These are phyloP conservation scores for Lytechinus variegatus DNA, from an alignment of 35 echinoderm and acorn worm genomes.

Conservation along the genomic window DNA sequence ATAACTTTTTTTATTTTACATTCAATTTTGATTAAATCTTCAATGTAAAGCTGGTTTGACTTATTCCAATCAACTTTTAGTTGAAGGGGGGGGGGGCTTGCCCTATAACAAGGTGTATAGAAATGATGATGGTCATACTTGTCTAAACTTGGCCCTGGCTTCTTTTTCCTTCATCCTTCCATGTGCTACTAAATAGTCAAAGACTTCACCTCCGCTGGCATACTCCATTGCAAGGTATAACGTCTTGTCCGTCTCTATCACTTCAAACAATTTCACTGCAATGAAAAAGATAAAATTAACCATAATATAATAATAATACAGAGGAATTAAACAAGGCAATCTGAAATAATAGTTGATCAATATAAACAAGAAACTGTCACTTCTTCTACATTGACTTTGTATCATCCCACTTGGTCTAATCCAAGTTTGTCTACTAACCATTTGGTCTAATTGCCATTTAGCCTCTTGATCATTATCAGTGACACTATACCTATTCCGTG, in stretches of 20 bases:
- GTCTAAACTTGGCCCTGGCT: constrained; percentile 98
- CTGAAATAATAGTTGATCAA: not conserved
- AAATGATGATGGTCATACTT: constrained; percentile 59
- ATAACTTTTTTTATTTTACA: too few relatives aligned
- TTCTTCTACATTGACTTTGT: too few relatives aligned
- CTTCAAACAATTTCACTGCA: constrained; percentile 99
- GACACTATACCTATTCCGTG: too few relatives aligned
- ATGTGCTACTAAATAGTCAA: constrained; percentile 96
- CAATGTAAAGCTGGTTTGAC: too few relatives aligned
- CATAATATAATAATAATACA: not conserved
- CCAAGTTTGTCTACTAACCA: too few relatives aligned
- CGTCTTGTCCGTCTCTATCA: constrained; percentile 97
- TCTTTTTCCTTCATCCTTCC: constrained; percentile 99
- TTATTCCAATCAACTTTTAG: too few relatives aligned
- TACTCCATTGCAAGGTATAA: constrained; percentile 99
- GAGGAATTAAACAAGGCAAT: not conserved
- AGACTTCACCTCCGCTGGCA: constrained; percentile 98
- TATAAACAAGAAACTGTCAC: too few relatives aligned
- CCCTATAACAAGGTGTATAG: not conserved
- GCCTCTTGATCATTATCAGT: too few relatives aligned
- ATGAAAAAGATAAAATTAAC: not conserved
- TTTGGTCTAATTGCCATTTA: too few relatives aligned
- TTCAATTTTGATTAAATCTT: too few relatives aligned
- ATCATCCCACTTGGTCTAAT: too few relatives aligned
- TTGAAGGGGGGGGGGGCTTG: too few relatives aligned